Percentiles rank a stretch among this genome's conserved stretches.
phyloP scores from a whole-genome alignment of 2,113 vertebrate species.

The Mesocricetus auratus region DNA sequence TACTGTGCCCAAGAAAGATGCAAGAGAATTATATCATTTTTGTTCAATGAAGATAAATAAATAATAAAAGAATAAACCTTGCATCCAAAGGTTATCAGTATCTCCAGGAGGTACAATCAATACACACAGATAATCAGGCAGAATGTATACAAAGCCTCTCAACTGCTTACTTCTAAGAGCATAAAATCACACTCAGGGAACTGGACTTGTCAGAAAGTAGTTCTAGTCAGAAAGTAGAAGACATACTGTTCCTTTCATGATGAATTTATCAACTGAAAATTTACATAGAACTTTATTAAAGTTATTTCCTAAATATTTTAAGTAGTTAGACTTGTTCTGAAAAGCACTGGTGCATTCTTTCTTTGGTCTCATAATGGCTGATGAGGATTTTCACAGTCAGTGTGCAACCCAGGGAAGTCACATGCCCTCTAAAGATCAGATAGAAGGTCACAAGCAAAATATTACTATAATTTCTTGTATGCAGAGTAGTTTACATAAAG shows the following conservation, averaged over 20 bases:
- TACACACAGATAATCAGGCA: not conserved
- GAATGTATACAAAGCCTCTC: not conserved
- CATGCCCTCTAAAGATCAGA: not conserved
- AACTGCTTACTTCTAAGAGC: not conserved
- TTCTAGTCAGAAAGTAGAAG: not conserved
- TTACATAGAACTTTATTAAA: not conserved
- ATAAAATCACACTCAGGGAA: not conserved
- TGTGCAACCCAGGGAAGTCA: not conserved
- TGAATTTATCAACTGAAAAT: not conserved
- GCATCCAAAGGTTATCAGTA: not conserved
- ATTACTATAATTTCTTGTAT: not conserved
- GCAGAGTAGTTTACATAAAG: not conserved
- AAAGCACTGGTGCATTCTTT: not conserved
- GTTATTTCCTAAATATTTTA: conserved; percentile 11
- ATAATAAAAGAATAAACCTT: conserved; percentile 4
- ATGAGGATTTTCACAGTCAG: not conserved
- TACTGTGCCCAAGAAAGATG: conserved; percentile 23
- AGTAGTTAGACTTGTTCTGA: conserved; percentile 21
- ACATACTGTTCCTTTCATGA: not conserved
- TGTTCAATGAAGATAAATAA: conserved; percentile 27
- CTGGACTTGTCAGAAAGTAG: not conserved
- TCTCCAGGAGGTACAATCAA: not conserved
- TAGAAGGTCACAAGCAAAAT: not conserved
- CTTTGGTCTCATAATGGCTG: not conserved
- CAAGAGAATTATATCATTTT: not conserved